Base-by-base conservation (phyloP, 2,888 invertebrate species). In the Xylophagus ater region DNA sequence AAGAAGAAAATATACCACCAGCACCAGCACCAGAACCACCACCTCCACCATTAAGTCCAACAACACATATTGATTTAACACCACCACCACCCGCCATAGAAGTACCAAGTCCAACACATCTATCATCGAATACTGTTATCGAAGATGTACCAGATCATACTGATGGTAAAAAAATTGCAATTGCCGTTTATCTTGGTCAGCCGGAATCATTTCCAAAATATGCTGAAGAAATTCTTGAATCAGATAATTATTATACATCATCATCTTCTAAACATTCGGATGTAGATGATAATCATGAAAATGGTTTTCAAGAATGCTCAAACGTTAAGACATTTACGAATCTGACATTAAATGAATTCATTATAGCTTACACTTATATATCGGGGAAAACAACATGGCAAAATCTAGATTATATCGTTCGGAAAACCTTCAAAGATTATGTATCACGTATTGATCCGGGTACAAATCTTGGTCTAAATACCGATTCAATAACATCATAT, bases 331-430 rank as follows among this genome's bases (percentile, higher is more conserved):
- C 71, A 49, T 73, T 73, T 43, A 70, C 71, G 50, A 69, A 69
- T 53, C 68, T 71, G 56, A 73, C 71, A 49, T 71, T 73, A 45
- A 79, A 79, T 60, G 81, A 82, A 61, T 83, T 85, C 56, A 71
- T 85, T 4, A 85, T 94, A 56, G 92, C 93, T 10, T 83, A 78
- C 53, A 81, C 94, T 4, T 86, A 82, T 55, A 85, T 94, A 47
- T 87, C 88, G 50, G 85, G 88, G 43, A 89, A 90, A 62, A 92
- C 90, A 0, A 87, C 86, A 42, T 96, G 96, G 96, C 89, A 90
- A 59, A 83, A 87, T 57, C 69, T 96, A 54, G 94, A 96, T 66
- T 84, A 85, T 53, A 82, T 86, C 51, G 85, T 94, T 46, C 74
- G 87, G 53, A 81, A 89, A 62, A 83, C 89, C 37, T 93, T 96